phyloP scores from a whole-genome alignment of 2,113 vertebrate genomes.

The Paramormyrops kingsleyae region DNA sequence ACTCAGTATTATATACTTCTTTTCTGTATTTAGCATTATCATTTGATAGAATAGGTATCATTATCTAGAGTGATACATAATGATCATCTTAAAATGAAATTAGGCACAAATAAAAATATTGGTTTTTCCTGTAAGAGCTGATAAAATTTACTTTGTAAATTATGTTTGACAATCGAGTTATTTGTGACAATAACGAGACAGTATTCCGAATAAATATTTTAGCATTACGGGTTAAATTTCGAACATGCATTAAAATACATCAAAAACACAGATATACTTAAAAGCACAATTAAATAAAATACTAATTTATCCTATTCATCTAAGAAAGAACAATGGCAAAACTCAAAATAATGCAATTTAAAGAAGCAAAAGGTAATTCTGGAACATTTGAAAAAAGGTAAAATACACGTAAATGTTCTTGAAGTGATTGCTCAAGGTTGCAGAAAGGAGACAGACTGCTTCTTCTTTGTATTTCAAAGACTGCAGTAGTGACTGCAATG shows the following conservation, averaged over 20 bases:
- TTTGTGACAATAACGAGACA: background rate
- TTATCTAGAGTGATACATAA: background rate
- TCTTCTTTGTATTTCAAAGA: background rate
- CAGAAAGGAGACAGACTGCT: background rate
- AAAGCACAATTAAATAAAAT: background rate
- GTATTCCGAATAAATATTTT: background rate
- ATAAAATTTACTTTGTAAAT: background rate
- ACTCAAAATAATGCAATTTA: background rate
- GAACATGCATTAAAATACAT: background rate
- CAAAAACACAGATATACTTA: background rate
- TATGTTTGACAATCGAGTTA: background rate
- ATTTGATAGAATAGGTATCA: background rate
- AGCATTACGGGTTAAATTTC: background rate
- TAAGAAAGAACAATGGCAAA: background rate
- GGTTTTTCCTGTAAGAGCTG: background rate
- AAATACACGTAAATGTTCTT: background rate
- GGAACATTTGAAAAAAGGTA: background rate
- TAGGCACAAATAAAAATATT: background rate
- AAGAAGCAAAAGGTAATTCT: background rate
- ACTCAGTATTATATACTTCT: background rate
- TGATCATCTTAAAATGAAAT: background rate
- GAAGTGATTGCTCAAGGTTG: background rate
- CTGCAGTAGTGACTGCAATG: background rate
- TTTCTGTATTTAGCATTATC: background rate
- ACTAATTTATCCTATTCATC: background rate